These are phyloP conservation scores for Trichoplusia ni DNA, from an alignment of 1,140 invertebrate genomes.

Conservation along the genomic window DNA sequence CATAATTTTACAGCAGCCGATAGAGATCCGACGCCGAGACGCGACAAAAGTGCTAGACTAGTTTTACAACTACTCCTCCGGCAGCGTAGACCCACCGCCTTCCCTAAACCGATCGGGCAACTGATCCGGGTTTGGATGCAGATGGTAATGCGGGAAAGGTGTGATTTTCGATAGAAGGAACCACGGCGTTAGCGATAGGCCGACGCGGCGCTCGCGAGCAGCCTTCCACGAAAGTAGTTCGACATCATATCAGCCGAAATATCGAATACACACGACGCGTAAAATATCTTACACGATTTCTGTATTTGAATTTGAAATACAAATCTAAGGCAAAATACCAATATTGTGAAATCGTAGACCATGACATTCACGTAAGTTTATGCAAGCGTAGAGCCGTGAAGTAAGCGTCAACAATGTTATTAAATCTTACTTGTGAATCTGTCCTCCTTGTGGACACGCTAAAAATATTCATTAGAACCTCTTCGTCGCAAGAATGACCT, in stretches of 20 bases:
- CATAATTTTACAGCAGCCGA: constrained; percentile 71
- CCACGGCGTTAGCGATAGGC: constrained; percentile 17
- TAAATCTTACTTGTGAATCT: background rate
- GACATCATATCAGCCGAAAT: constrained; percentile 42
- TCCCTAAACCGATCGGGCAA: constrained; percentile 54
- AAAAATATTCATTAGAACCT: constrained; percentile 43
- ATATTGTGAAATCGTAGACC: background rate
- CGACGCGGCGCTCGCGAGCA: constrained; percentile 27
- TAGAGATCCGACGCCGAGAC: constrained; percentile 73
- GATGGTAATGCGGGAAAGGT: constrained; percentile 54
- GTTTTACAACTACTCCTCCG: constrained; percentile 53
- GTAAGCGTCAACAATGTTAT: constrained; percentile 27
- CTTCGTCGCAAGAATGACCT: constrained; percentile 28
- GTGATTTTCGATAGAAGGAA: constrained; percentile 55
- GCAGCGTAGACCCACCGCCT: constrained; percentile 34
- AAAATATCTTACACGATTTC: constrained; percentile 35
- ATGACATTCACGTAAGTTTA: background rate
- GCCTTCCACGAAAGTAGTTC: constrained; percentile 40
- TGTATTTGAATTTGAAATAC: constrained; percentile 5
- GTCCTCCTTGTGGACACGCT: constrained; percentile 19
- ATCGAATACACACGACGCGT: constrained; percentile 39
- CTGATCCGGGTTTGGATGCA: constrained; percentile 52
- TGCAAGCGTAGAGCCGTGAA: constrained; percentile 2
- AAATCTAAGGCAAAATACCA: background rate
- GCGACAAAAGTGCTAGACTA: constrained; percentile 65